Base-by-base conservation (phyloP, 2,113 vertebrate species). In the Balaeniceps rex region DNA sequence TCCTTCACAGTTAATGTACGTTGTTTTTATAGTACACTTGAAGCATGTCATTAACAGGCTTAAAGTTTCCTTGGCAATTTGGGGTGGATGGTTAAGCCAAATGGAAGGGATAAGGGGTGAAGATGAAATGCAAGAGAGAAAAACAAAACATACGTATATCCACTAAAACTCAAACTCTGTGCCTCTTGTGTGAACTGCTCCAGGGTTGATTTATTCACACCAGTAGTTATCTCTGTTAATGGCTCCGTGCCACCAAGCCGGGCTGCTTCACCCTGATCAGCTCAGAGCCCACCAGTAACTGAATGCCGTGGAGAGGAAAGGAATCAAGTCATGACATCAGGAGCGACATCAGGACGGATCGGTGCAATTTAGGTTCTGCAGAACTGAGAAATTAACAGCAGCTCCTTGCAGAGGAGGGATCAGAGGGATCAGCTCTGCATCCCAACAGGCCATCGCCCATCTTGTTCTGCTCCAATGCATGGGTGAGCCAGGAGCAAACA, bases 311-410 rank as follows among this genome's bases (percentile, higher is more conserved):
- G 15, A 58, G 25, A 44, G 7, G 14, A 42, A 33, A 69, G 19
- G 14, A 51, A 36, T 14, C 38, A 36, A 18, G 42, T 44, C 14
- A 46, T 1, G 4, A 8, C 25, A 19, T 18, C 9, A 29, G 24
- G 16, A 75, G 58, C 0, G 0, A 34, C 26, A 15, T 40, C 42
- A 36, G 28, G 33, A 14, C 5, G 6, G 57, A 19, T 51, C 61
- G 23, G 46, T 34, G 19, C 17, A 51, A 16, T 14, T 3, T 40
- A 38, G 2, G 14, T 22, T 65, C 49, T 51, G 36, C 33, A 55
- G 55, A 47, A 19, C 21, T 19, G 24, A 60, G 44, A 40, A 52
- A n/a, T 15, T 7, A 46, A 25, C 44, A 88, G 40, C 13, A n/a
- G 5, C 22, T 74, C 29, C 34, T 84, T 74, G 40, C 24, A 70